Conservation (phyloP, 2,888 invertebrate species). For the Arge pagana region DNA sequence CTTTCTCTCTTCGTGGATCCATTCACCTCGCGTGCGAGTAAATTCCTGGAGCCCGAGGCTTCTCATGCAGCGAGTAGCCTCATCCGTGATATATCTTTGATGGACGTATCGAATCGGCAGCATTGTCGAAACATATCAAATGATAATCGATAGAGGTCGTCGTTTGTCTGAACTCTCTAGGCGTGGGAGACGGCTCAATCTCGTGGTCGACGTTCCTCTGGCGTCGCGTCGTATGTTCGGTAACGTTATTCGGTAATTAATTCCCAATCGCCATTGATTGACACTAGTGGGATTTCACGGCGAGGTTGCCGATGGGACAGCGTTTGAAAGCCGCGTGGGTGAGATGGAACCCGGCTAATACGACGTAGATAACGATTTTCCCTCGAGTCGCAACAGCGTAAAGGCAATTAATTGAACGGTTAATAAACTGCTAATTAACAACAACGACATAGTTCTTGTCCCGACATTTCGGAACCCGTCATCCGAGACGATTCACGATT, state of each 20-base stretch:
- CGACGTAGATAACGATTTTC: too few species aligned
- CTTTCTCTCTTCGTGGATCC: background rate
- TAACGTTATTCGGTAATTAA: constrained; percentile 51
- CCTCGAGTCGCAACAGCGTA: too few species aligned
- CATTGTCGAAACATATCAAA: constrained; percentile 36
- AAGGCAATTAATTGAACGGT: too few species aligned
- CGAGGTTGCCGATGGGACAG: background rate
- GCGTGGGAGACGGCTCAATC: constrained; percentile 23
- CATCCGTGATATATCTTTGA: constrained; percentile 30
- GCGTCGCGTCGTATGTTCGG: constrained; percentile 30
- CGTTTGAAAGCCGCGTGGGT: background rate
- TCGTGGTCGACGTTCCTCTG: constrained; percentile 6
- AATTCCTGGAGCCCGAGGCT: too few species aligned
- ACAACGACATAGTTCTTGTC: too few species aligned
- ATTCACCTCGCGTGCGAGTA: too few species aligned
- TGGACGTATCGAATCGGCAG: constrained; percentile 36
- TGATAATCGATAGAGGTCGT: constrained; percentile 28
- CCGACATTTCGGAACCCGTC: too few species aligned
- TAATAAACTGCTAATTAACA: too few species aligned
- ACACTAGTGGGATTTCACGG: constrained; percentile 39
- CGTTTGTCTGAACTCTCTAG: constrained; percentile 6
- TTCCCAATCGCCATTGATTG: constrained; percentile 39
- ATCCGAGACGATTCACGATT: too few species aligned
- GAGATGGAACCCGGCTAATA: background rate
- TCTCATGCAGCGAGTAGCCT: too few species aligned